Evolutionary conservation across 1,140 invertebrate genomes (phyloP).

Genomic region (Drosophila repleta): DNA sequence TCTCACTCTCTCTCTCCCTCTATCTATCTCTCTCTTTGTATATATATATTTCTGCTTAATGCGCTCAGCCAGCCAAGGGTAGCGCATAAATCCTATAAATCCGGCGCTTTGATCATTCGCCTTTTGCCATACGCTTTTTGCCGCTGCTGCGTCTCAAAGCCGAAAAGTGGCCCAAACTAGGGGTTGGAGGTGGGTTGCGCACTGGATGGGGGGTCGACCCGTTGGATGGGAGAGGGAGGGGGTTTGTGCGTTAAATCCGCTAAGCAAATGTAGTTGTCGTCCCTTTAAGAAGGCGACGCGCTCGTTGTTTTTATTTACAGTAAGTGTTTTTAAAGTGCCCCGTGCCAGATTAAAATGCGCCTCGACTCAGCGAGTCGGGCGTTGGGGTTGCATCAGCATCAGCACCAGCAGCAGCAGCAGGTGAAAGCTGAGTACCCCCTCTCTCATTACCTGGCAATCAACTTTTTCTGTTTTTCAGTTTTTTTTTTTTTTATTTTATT

Average conservation of each 20-base stretch:
- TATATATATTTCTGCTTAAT: constrained; percentile 33
- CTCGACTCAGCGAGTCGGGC: not conserved
- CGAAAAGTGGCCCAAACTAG: constrained; percentile 62
- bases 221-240: not conserved
- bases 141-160: constrained; percentile 46
- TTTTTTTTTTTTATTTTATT: constrained; percentile 24
- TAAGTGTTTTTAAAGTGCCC: constrained; percentile 60
- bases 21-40: not conserved
- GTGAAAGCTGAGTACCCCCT: constrained; percentile 12
- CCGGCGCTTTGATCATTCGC: constrained; percentile 73
- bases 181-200: constrained; percentile 1
- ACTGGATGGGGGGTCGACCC: too few species aligned
- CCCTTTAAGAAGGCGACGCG: constrained; percentile 56
- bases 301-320: constrained; percentile 56
- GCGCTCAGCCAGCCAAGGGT: constrained; percentile 68
- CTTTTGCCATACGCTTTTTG: constrained; percentile 39
- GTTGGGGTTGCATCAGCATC: not conserved
- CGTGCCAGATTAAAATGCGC: constrained; percentile 51
- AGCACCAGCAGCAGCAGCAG: constrained; percentile 18
- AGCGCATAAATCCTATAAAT: constrained; percentile 77
- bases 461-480: constrained; percentile 21
- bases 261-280: constrained; percentile 76
- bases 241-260: constrained; percentile 53
- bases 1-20: not conserved
- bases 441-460: constrained; percentile 63